Conservation (phyloP, 2,797 vertebrate genomes). For the Parambassis ranga region DNA sequence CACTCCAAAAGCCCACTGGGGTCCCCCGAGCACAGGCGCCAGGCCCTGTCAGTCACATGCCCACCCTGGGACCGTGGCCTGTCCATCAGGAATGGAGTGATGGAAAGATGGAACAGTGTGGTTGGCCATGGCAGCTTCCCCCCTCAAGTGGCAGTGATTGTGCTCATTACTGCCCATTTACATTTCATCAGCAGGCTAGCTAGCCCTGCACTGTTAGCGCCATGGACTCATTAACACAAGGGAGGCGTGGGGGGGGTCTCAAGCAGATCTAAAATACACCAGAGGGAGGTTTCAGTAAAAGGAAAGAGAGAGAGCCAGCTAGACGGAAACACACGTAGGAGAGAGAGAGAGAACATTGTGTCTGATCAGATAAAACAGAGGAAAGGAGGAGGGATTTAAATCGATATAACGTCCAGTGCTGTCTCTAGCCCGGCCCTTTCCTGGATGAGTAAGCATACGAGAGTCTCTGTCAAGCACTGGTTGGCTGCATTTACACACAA, state of each 20-base stretch:
- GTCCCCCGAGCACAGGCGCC: conserved; percentile 50
- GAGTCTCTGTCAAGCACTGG: conserved; percentile 15
- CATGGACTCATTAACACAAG: conserved; percentile 86
- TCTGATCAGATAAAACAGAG: conserved; percentile 70
- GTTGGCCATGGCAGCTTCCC: conserved; percentile 34
- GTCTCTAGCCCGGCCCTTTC: conserved; percentile 84
- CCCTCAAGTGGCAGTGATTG: conserved; percentile 87
- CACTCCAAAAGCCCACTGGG: conserved; percentile 30
- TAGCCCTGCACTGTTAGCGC: conserved; percentile 63
- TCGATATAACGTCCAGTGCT: conserved; percentile 90
- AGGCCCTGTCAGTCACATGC: conserved; percentile 65
- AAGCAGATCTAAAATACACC: conserved; percentile 68
- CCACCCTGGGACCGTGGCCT: conserved; percentile 58
- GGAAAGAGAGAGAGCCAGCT: conserved; percentile 56
- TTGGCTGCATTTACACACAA: conserved; percentile 34
- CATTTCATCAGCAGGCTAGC: conserved; percentile 94
- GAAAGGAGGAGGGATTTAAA: conserved; percentile 84
- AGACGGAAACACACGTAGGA: conserved; percentile 23
- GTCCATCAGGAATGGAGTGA: conserved; percentile 63
- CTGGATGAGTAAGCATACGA: conserved; percentile 74
- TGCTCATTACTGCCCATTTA: conserved; percentile 93
- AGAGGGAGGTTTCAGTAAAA: conserved; percentile 68
- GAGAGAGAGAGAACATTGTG: conserved; percentile 22
- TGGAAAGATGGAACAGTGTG: conserved; percentile 44
- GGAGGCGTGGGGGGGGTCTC: conserved; percentile 62